A percentile compares a stretch with the other conserved stretches of the same genome.
Evolutionary conservation across 2,113 vertebrate genomes (phyloP).

Genomic region (Atherinomorus stipes): DNA sequence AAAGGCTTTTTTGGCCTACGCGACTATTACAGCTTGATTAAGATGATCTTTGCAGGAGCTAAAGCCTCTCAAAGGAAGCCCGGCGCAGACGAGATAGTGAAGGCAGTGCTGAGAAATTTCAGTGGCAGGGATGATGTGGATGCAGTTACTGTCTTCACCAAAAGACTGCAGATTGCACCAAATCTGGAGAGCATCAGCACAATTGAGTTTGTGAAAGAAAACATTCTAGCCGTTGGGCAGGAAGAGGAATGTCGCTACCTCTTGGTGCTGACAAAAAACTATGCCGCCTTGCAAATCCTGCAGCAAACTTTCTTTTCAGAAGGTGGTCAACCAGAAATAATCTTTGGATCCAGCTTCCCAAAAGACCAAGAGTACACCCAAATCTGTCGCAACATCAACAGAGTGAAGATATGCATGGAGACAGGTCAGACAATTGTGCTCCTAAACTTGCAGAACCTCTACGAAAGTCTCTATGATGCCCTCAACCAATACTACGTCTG

Average conservation of each 20-base stretch:
- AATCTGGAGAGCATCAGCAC: conserved; percentile 80
- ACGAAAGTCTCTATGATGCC: conserved; percentile 97
- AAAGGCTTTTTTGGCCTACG: conserved; percentile 96
- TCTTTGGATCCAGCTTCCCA: conserved; percentile 96
- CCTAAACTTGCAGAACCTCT: conserved; percentile 95
- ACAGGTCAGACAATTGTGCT: conserved; percentile 92
- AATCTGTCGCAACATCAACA: conserved; percentile 95
- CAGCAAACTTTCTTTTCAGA: conserved; percentile 87
- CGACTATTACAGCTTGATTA: conserved; percentile 97
- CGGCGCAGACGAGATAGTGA: conserved; percentile 76
- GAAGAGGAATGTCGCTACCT: conserved; percentile 91
- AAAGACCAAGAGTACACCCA: conserved; percentile 96
- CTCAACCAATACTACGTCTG: conserved; percentile 97
- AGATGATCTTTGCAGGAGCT: conserved; percentile 91
- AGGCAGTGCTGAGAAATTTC: conserved; percentile 92
- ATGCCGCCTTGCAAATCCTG: conserved; percentile 91
- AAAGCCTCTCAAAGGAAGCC: conserved; percentile 79
- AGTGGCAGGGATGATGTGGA: conserved; percentile 89
- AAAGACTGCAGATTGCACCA: conserved; percentile 42
- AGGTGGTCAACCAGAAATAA: conserved; percentile 89
- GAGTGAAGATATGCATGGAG: conserved; percentile 98
- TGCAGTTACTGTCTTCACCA: conserved; percentile 86
- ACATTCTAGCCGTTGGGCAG: conserved; percentile 82
- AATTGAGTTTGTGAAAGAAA: conserved; percentile 87
- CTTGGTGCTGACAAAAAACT: conserved; percentile 93